Percentiles rank a stretch among this genome's conserved stretches.
Conservation (phyloP, 2,888 invertebrate species). For the Lymantria monacha region DNA sequence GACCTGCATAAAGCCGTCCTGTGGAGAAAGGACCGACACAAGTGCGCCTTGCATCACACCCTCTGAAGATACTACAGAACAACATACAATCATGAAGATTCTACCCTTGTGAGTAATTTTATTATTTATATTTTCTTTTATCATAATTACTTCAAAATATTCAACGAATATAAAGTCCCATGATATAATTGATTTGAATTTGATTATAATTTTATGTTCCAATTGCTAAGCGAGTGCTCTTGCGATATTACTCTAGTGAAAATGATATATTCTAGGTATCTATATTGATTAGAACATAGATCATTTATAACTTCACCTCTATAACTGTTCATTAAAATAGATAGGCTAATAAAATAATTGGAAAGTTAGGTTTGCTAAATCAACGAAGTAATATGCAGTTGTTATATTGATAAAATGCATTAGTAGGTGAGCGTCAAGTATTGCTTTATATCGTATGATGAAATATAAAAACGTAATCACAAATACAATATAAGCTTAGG, state of each 20-base stretch:
- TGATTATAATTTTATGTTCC: conserved; percentile 5
- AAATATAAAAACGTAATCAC: conserved; percentile 32
- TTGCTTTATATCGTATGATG: conserved; percentile 27
- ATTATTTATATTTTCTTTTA: conserved; percentile 1
- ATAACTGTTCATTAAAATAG: neutral
- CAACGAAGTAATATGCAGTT: conserved; percentile 5
- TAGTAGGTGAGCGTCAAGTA: conserved; percentile 9
- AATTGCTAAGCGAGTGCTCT: conserved; percentile 65
- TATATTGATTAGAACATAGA: neutral
- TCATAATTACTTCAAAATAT: conserved; percentile 7
- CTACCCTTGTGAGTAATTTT: conserved; percentile 64
- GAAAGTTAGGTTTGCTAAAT: conserved; percentile 14
- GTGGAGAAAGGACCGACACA: conserved; percentile 61
- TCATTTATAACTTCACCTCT: too few relatives aligned
- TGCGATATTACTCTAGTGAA: conserved; percentile 45
- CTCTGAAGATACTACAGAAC: conserved; percentile 13
- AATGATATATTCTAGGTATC: too few relatives aligned
- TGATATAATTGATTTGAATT: conserved; percentile 1
- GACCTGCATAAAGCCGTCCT: conserved; percentile 63
- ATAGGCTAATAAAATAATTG: conserved; percentile 22
- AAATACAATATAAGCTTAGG: conserved; percentile 34
- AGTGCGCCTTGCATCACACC: conserved; percentile 50
- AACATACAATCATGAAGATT: conserved; percentile 63
- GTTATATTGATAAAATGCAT: conserved; percentile 3
- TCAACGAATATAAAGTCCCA: conserved; percentile 4